These are phyloP conservation scores for Philopotamus ludificatus DNA, from an alignment of 1,140 invertebrate species.

Conservation along the genomic window DNA sequence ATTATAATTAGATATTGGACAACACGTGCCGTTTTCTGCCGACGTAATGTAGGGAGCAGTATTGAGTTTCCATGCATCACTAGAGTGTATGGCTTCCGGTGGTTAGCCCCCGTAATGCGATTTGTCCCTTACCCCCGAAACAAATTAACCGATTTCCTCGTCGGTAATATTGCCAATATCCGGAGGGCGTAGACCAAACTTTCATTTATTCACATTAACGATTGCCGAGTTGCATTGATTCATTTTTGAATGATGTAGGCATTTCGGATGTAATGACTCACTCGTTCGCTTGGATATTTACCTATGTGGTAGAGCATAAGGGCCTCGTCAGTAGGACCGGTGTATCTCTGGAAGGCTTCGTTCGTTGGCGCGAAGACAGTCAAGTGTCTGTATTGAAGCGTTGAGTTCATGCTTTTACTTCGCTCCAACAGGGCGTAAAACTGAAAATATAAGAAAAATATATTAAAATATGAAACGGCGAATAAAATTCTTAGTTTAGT, in stretches of 20 bases:
- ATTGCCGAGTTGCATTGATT: too few species aligned
- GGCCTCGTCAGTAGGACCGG: constrained; percentile 56
- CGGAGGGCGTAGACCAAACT: constrained; percentile 13
- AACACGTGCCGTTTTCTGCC: too few species aligned
- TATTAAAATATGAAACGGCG: neutral
- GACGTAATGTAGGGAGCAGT: too few species aligned
- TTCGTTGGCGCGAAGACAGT: constrained; percentile 80
- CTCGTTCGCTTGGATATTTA: too few species aligned
- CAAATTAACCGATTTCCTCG: constrained; percentile 25
- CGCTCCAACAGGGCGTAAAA: constrained; percentile 69
- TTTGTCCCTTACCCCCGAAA: constrained; percentile 22
- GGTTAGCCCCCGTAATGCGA: constrained; percentile 26
- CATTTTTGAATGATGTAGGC: too few species aligned
- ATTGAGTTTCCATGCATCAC: too few species aligned
- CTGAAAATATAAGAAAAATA: constrained; percentile 58
- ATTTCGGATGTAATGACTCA: too few species aligned
- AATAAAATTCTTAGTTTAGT: too few species aligned
- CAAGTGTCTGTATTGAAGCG: constrained; percentile 65
- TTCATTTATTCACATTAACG: neutral
- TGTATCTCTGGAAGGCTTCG: constrained; percentile 70
- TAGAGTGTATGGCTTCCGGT: constrained; percentile 22
- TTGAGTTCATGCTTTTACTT: constrained; percentile 66
- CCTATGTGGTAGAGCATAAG: constrained; percentile 79
- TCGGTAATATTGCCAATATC: constrained; percentile 35
- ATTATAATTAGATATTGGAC: too few species aligned